Conservation (phyloP, 2,113 vertebrate species). For the Sinosuthora webbiana region DNA sequence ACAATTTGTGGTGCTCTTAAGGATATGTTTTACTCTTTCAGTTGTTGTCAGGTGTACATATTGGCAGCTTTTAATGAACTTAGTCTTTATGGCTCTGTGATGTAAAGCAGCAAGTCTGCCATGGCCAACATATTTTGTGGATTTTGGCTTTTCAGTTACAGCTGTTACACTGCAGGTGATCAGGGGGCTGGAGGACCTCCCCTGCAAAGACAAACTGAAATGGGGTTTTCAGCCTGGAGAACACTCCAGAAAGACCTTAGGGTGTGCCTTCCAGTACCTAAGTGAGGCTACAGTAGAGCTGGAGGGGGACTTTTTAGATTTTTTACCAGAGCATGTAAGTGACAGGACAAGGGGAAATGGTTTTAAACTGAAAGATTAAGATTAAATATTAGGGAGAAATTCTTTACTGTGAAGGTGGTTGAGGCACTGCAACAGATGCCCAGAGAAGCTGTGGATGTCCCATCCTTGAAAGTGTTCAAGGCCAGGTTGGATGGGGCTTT, state of each 20-base stretch:
- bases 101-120: background rate
- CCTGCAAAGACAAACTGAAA: background rate
- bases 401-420: background rate
- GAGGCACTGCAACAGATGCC: background rate
- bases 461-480: background rate
- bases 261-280: background rate
- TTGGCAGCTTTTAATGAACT: background rate
- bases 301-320: background rate
- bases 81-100: background rate
- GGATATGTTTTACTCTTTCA: background rate
- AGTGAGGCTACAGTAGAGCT: background rate
- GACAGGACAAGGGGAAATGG: background rate
- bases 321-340: background rate
- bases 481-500: background rate
- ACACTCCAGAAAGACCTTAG: background rate
- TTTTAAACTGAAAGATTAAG: background rate
- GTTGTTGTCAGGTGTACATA: background rate
- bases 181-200: background rate
- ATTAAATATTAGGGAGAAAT: background rate
- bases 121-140: background rate
- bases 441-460: background rate
- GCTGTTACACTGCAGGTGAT: background rate
- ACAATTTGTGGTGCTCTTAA: background rate
- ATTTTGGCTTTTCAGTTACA: background rate
- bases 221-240: background rate